These are phyloP conservation scores for Oreochromis grahami DNA, from an alignment of 2,797 vertebrate species.

Conservation along the genomic window DNA sequence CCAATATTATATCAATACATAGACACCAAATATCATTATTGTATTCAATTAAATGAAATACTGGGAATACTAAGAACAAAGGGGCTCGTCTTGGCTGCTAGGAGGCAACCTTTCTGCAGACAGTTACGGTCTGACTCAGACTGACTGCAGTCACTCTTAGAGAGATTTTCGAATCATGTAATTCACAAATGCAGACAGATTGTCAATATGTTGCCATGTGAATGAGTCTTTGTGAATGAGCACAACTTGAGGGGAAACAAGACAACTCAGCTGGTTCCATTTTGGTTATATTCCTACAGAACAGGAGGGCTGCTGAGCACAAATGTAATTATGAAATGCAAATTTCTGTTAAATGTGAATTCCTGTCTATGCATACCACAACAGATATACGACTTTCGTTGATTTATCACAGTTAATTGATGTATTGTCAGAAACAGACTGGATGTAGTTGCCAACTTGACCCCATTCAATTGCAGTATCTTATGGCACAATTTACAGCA, in stretches of 20 bases:
- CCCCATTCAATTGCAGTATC: background rate
- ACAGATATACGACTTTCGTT: background rate
- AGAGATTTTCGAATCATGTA: background rate
- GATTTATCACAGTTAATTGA: background rate
- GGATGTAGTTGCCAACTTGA: background rate
- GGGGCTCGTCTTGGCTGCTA: fast-evolving
- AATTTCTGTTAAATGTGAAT: background rate
- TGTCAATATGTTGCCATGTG: background rate
- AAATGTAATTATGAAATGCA: background rate
- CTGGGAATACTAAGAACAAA: background rate
- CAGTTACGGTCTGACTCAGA: background rate
- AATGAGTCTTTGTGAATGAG: background rate
- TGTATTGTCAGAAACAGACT: background rate
- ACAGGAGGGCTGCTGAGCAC: background rate
- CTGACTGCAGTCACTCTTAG: background rate
- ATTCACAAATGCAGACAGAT: background rate
- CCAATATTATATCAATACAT: background rate
- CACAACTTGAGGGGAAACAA: background rate
- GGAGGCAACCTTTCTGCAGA: background rate
- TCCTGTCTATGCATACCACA: background rate
- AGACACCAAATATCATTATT: background rate
- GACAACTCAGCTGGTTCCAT: background rate
- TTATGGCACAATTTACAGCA: background rate
- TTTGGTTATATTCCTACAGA: background rate
- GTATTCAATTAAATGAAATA: background rate